Conservation (phyloP, 2,888 invertebrate genomes). For the Diachrysia chrysitis region DNA sequence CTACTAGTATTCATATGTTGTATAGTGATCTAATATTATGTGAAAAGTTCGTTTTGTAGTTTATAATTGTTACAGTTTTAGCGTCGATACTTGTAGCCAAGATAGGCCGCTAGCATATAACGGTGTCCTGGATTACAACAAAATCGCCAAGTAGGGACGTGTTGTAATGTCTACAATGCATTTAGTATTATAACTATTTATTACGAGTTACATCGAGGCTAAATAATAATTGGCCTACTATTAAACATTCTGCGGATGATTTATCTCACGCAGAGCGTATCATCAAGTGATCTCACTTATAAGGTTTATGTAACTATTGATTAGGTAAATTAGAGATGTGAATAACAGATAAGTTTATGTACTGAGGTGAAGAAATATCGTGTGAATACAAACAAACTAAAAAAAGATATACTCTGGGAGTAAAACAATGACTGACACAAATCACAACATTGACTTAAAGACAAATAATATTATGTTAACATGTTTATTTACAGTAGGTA, state of each 20-base stretch:
- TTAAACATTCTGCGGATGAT: conserved; percentile 47
- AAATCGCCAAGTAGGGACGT: conserved; percentile 24
- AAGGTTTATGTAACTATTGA: conserved; percentile 66
- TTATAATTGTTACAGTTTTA: conserved; percentile 48
- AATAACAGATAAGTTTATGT: conserved; percentile 29
- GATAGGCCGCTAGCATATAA: conserved; percentile 13
- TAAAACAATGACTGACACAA: conserved; percentile 30
- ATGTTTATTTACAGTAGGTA: conserved; percentile 12
- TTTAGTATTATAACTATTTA: conserved; percentile 60
- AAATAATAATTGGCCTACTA: conserved; percentile 50
- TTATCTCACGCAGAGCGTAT: conserved; percentile 35
- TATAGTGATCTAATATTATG: conserved; percentile 50
- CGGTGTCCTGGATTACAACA: conserved; percentile 22
- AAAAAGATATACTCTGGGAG: conserved; percentile 27
- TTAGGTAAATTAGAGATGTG: conserved; percentile 45
- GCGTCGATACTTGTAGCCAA: conserved; percentile 18
- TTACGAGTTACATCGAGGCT: conserved; percentile 50
- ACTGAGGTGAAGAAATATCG: conserved; percentile 6
- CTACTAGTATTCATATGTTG: conserved; percentile 65
- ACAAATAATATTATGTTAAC: conserved; percentile 1
- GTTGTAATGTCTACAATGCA: conserved; percentile 49
- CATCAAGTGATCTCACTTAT: conserved; percentile 78
- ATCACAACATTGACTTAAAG: conserved; percentile 15
- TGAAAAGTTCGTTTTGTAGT: conserved; percentile 44
- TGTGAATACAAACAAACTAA: conserved; percentile 26